A percentile compares a stretch with the other conserved stretches of the same genome.
Evolutionary conservation across 2,113 vertebrate genomes (phyloP).

Genomic region (Neogale vison): DNA sequence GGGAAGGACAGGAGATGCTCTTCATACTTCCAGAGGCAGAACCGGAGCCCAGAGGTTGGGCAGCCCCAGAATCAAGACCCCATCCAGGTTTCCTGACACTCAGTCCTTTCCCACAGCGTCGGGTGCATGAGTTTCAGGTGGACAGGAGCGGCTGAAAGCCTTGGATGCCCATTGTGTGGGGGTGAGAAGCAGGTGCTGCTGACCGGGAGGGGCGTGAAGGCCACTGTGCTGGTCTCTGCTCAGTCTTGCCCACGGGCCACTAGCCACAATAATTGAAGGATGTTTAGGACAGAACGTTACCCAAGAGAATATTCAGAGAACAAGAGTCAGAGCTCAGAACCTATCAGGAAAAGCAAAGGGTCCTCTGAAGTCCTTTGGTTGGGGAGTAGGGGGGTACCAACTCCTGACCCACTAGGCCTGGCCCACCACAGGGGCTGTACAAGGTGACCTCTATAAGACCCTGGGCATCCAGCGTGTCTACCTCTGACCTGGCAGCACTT

Average conservation of each 20-base stretch:
- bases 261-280: accelerated
- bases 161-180: neutral
- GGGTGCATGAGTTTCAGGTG: accelerated
- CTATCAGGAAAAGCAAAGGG: neutral
- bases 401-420: neutral
- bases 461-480: accelerated
- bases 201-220: accelerated
- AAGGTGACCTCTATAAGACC: too few relatives aligned
- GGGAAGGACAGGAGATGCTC: neutral
- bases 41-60: accelerated
- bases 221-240: neutral
- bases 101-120: too few relatives aligned
- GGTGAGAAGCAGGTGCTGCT: neutral
- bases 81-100: neutral
- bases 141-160: neutral
- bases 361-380: neutral
- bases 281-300: neutral
- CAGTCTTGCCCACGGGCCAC: neutral
- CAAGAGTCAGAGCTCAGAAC: neutral
- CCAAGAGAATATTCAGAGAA: neutral
- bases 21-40: neutral
- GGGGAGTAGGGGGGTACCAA: neutral
- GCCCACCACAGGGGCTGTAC: neutral
- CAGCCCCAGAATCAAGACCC: neutral
- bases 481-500: neutral